Conservation (phyloP, 2,888 invertebrate species). For the Sialis lutaria region DNA sequence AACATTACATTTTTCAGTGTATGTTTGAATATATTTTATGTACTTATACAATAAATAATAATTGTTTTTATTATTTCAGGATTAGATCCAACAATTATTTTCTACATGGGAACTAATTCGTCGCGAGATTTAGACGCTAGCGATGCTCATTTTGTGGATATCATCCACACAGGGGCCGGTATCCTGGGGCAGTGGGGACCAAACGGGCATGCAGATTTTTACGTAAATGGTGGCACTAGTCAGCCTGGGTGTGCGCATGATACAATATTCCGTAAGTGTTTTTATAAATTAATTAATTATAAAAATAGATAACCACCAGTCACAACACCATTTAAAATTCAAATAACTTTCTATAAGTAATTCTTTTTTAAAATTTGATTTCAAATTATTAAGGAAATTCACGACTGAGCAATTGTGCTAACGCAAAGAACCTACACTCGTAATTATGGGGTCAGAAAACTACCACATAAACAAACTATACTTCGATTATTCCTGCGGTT, state of each 20-base stretch:
- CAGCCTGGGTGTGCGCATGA: slow-evolving; percentile 74
- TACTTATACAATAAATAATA: background rate
- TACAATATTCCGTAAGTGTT: slow-evolving; percentile 58
- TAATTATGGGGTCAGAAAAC: too few relatives aligned
- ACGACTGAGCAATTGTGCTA: too few relatives aligned
- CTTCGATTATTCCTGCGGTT: too few relatives aligned
- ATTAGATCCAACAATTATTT: slow-evolving; percentile 70
- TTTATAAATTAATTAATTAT: background rate
- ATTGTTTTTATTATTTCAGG: slow-evolving; percentile 28
- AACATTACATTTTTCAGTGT: too few relatives aligned
- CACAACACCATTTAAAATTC: too few relatives aligned
- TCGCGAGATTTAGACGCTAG: slow-evolving; percentile 63
- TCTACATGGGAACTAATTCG: slow-evolving; percentile 67
- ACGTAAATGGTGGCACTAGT: slow-evolving; percentile 75
- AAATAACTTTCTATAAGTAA: too few relatives aligned
- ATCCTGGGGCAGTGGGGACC: slow-evolving; percentile 82
- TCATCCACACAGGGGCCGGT: slow-evolving; percentile 72
- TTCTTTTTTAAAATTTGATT: too few relatives aligned
- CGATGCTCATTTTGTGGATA: slow-evolving; percentile 71
- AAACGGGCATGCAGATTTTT: slow-evolving; percentile 76
- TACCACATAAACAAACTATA: too few relatives aligned
- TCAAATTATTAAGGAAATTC: too few relatives aligned
- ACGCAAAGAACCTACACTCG: too few relatives aligned
- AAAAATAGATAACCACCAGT: too few relatives aligned
- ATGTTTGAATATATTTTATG: too few relatives aligned